Conservation (phyloP, 2,888 invertebrate species). For the Drosophila lutescens region DNA sequence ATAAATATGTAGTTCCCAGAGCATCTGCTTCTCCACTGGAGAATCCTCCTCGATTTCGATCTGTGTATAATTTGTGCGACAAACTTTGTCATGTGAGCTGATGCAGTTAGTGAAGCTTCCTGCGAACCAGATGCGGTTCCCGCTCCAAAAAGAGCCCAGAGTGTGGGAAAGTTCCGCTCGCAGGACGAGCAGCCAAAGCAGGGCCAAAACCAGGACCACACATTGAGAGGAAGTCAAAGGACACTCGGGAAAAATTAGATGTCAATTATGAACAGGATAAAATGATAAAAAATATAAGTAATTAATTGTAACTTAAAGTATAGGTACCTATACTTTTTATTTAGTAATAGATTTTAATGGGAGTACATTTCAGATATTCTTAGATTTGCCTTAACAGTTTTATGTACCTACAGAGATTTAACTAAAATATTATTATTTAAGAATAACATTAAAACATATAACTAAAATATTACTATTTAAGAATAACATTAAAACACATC, state of each 20-base stretch:
- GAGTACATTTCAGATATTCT: too few species aligned
- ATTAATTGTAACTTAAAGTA: too few species aligned
- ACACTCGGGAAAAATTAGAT: neutral
- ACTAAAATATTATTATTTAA: too few species aligned
- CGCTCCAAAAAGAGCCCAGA: conserved; percentile 21
- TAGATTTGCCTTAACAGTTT: too few species aligned
- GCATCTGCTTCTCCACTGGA: conserved; percentile 23
- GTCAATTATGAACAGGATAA: too few species aligned
- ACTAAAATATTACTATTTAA: too few species aligned
- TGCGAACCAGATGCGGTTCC: conserved; percentile 17
- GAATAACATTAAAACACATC: too few species aligned
- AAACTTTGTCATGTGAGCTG: conserved; percentile 64
- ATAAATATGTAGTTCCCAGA: conserved; percentile 31
- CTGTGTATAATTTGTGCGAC: conserved; percentile 56
- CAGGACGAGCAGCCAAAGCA: conserved; percentile 3
- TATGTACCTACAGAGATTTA: too few species aligned
- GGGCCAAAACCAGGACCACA: conserved; percentile 4
- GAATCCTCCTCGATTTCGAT: conserved; percentile 37
- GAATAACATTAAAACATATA: too few species aligned
- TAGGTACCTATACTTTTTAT: too few species aligned
- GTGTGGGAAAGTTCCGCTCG: conserved; percentile 15
- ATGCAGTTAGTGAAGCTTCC: conserved; percentile 57
- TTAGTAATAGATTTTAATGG: too few species aligned
- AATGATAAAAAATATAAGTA: too few species aligned
- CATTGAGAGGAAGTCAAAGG: neutral